Evolutionary conservation across 2,888 invertebrate species (phyloP), one percentile per base, ranked within the genome.

Genomic region (Sphinx pinastri): DNA sequence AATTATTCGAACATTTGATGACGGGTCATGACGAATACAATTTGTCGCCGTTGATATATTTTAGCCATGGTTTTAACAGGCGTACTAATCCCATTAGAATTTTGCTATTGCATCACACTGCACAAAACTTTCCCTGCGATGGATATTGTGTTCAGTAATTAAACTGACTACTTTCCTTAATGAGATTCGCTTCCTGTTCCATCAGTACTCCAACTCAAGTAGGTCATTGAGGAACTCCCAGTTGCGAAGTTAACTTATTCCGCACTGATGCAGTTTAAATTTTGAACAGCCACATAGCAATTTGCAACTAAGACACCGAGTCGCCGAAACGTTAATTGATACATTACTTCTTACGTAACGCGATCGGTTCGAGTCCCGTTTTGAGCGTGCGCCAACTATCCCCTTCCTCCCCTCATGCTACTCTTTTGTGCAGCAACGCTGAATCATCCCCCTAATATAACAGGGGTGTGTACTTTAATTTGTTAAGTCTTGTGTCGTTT

Each of bases 361-460:
- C 47, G 11, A 47, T 60, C 47, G 16, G 45, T 60, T 60, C 47
- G 47, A 60, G 47, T 47, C 19, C 47, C 60, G 47, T 45, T 60
- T 47, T 60, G 60, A 47, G 60, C 45, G 60, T 10, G 60, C 47
- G 60, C 60, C 60, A 60, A 60, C 47, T 45, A 13, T 16, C 45
- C 45, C 47, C 54, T 16, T 16, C 16, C 54, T 38, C 38, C n/a
- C n/a, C n/a, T n/a, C n/a, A n/a, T n/a, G n/a, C 38, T 38, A 38
- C 38, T 38, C 38, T 16, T 47, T 45, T 60, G 60, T 60, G 60
- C 16, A 16, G 47, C 60, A 60, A 47, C 60, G 60, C 60, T 60
- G 47, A 60, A 60, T 60, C 60, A 60, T 60, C 16, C 60, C 59
- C 16, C 60, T 60, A 60, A 60, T 60, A 47, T 60, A 47, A 47